Conservation (phyloP, 2,888 invertebrate species). For the Epirrhoe tristata region DNA sequence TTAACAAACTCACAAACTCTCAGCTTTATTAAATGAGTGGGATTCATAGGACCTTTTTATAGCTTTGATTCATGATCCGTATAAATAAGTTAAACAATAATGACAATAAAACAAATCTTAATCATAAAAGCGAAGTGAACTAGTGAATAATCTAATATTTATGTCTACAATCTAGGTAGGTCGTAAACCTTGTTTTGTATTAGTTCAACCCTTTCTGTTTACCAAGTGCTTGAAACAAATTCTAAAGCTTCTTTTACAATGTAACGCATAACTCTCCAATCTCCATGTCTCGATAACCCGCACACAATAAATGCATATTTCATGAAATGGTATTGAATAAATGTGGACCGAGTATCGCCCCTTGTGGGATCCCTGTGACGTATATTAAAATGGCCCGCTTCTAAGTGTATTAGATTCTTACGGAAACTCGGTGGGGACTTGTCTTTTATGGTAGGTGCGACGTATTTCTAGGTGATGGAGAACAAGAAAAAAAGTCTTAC, state of each 20-base stretch:
- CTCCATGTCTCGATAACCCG: constrained; percentile 44
- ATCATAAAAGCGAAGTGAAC: neutral
- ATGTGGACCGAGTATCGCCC: constrained; percentile 49
- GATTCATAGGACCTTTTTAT: no score
- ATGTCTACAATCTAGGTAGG: neutral
- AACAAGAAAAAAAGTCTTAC: neutral
- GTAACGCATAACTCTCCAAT: constrained; percentile 39
- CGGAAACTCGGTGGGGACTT: constrained; percentile 20
- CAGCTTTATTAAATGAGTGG: no score
- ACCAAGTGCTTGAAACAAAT: constrained; percentile 2
- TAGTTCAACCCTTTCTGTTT: neutral
- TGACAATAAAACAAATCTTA: no score
- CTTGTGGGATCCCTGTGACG: constrained; percentile 38
- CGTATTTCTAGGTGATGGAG: neutral
- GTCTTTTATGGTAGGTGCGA: constrained; percentile 12
- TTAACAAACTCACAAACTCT: no score
- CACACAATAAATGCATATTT: constrained; percentile 73
- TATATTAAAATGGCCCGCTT: constrained; percentile 47
- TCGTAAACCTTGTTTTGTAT: neutral
- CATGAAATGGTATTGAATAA: constrained; percentile 77
- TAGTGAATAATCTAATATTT: neutral
- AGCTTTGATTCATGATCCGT: no score
- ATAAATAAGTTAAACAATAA: no score
- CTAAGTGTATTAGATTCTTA: constrained; percentile 63
- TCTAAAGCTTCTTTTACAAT: constrained; percentile 26